Percentiles rank a stretch among this genome's conserved stretches.
These are phyloP conservation scores for Drosophila kurseongensis DNA, from an alignment of 1,140 invertebrate species.

Conservation along the genomic window DNA sequence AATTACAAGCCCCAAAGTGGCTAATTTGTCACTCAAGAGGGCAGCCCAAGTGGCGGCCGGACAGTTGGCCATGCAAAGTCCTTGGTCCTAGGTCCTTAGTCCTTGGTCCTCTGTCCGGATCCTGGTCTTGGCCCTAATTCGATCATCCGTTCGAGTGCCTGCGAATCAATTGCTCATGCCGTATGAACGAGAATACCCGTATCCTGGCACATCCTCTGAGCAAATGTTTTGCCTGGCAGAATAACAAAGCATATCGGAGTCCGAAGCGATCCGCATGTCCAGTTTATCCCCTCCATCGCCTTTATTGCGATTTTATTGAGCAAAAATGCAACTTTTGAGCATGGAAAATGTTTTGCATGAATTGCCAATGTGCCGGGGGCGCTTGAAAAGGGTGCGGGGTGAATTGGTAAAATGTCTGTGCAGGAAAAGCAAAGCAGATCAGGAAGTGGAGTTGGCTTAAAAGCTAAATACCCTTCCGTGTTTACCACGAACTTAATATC, in stretches of 20 bases:
- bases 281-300: constrained; percentile 50
- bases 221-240: constrained; percentile 63
- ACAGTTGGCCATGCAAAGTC: constrained; percentile 47
- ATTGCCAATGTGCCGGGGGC: constrained; percentile 48
- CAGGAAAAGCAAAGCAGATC: constrained; percentile 5
- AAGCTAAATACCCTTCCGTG: neutral
- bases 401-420: constrained; percentile 9
- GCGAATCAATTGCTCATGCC: constrained; percentile 73
- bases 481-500: neutral
- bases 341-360: constrained; percentile 69
- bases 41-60: constrained; percentile 29
- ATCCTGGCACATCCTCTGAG: constrained; percentile 60
- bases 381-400: neutral
- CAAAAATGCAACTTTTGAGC: constrained; percentile 75
- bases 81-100: neutral
- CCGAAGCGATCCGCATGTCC: constrained; percentile 44
- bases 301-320: constrained; percentile 80
- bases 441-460: constrained; percentile 8
- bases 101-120: neutral
- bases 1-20: constrained; percentile 69
- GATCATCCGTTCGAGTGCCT: constrained; percentile 63
- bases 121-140: constrained; percentile 54
- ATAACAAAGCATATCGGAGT: constrained; percentile 48
- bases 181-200: constrained; percentile 46
- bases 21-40: constrained; percentile 73